Base-by-base conservation (phyloP, 2,113 vertebrate genomes). In the Chamaetylas fuelleborni region DNA sequence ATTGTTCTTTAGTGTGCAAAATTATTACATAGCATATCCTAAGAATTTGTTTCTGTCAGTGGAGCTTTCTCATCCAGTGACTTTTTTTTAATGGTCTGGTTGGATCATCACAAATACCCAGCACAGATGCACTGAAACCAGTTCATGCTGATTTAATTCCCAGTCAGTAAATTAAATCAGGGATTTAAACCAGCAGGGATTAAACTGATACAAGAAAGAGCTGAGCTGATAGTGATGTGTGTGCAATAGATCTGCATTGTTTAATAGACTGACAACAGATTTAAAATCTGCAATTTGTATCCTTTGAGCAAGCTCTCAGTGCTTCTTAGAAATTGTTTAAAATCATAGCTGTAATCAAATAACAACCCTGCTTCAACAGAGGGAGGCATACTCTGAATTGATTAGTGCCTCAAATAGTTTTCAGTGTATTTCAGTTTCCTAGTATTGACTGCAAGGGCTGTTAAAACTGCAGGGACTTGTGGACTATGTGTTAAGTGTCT, bases 61-160 rank as follows among this genome's bases (percentile, higher is more conserved):
- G 66, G 42, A 90, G 67, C 51, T 80, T 94, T 86, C 62, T 82
- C 58, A 72, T 73, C 60, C 38, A 47, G 9, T 80, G 42, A 23
- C 26, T 40, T 82, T 66, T 89, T 90, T 86, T 43, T n/a, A 82
- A 66, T 56, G 25, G 18, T 85, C 42, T 86, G 2, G 19, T 66
- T 86, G 77, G 43, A 65, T 47, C 43, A 29, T 66, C 72, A 70
- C 43, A 71, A 86, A 86, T 94, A 47, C 13, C 54, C 60, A 48
- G 67, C 92, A 88, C 72, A 89, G 85, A 86, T 82, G 47, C 42
- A 47, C n/a, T 73, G 81, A 94, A 92, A 71, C 67, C 76, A 74
- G 73, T 92, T 89, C 70, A 31, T 80, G 78, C 70, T 95, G 91
- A 91, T 95, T 91, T 94, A 91, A 92, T 96, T 95, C 71, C 84